Conservation (phyloP, 2,888 invertebrate species). For the Hymenopus coronatus region DNA sequence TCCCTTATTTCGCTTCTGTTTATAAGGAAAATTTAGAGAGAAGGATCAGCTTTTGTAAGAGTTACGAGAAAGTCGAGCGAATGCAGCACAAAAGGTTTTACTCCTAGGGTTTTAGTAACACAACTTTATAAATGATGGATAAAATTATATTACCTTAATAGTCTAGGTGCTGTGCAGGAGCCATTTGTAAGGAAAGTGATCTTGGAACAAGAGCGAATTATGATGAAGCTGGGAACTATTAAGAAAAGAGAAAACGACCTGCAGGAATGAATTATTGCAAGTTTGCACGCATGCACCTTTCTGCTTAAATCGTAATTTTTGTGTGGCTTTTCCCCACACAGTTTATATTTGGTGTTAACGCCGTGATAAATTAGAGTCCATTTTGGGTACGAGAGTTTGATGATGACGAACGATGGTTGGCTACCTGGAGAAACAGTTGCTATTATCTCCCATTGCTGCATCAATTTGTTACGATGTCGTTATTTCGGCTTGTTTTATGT, state of each 20-base stretch:
- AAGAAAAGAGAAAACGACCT: background rate
- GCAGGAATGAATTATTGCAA: background rate
- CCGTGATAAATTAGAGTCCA: background rate
- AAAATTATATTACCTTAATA: no score
- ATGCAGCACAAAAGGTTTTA: no score
- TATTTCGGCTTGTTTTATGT: background rate
- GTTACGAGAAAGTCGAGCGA: no score
- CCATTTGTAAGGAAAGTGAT: background rate
- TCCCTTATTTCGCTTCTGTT: no score
- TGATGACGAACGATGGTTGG: background rate
- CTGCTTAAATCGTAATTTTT: background rate
- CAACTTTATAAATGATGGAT: no score
- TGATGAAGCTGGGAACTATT: background rate
- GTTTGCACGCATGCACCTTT: background rate
- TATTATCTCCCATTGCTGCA: background rate
- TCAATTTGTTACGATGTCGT: background rate
- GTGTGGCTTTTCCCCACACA: background rate
- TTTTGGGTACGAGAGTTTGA: background rate
- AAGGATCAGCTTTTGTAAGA: no score
- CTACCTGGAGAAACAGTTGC: background rate
- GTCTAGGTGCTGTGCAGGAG: no score
- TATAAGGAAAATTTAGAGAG: no score
- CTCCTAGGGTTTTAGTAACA: no score
- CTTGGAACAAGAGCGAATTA: background rate
- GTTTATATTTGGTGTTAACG: background rate